Conservation (phyloP, 2,113 vertebrate species). For the Baryphthengus martii region DNA sequence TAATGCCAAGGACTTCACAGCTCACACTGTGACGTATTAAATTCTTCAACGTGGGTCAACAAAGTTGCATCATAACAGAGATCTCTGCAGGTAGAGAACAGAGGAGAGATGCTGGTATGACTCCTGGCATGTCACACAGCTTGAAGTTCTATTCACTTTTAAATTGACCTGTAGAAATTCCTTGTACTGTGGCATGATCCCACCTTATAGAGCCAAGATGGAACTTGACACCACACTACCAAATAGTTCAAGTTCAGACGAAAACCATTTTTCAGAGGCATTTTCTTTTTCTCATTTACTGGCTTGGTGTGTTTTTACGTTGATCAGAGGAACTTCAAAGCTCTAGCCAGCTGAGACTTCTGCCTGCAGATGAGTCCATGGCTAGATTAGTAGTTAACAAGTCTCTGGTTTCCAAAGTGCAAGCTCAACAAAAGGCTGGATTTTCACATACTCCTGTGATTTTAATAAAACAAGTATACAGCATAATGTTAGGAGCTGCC, state of each 20-base stretch:
- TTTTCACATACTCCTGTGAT: neutral
- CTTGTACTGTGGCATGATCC: neutral
- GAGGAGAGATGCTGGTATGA: neutral
- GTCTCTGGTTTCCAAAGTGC: neutral
- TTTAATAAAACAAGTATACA: neutral
- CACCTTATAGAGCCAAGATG: neutral
- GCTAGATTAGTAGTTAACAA: neutral
- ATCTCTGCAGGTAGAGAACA: neutral
- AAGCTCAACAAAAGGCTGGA: neutral
- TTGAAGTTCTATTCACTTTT: neutral
- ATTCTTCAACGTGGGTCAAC: neutral
- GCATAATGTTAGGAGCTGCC: neutral
- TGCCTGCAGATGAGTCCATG: neutral
- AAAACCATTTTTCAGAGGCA: neutral
- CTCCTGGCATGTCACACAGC: neutral
- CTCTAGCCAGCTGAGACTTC: neutral
- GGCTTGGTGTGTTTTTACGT: neutral
- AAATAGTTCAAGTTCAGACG: neutral
- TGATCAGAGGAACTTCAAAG: neutral
- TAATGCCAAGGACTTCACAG: neutral
- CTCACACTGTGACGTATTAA: neutral
- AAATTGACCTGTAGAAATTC: neutral
- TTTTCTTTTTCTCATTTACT: neutral
- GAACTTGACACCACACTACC: neutral
- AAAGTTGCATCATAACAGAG: neutral